Base-by-base conservation (phyloP, 2,888 invertebrate species). In the Microctonus brassicae region DNA sequence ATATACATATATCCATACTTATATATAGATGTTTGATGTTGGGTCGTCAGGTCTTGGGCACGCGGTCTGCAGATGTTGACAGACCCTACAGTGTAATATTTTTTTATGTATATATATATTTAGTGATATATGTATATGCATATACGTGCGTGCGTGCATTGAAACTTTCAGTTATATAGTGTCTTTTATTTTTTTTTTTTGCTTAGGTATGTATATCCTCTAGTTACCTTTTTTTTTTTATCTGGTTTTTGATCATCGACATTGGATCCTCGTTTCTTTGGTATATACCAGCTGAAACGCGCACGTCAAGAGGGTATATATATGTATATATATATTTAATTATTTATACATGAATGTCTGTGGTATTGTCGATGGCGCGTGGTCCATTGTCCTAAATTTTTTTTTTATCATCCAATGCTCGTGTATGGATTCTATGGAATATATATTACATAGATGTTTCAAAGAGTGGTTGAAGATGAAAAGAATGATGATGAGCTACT, bases 1-100 rank as follows among this genome's bases (percentile, higher is more conserved):
- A 53, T n/a, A 29, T 33, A 17, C 33, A 17, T 58, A 33, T 58
- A 33, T 34, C 13, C n/a, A 29, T 29, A 17, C 17, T 26, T 57
- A 13, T 57, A n/a, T 60, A 60, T 60, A 33, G 13, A 11, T 62
- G 42, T 62, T 69, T 62, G 53, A 22, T 62, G 24, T 63, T 36
- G 29, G n/a, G n/a, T n/a, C n/a, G 3, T 29, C 29, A 29, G 34
- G 70, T 70, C 33, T 47, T 52, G 64, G 55, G 69, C 76, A 77
- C 74, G 72, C 73, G 75, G 77, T 74, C 55, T 58, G 75, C 77
- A 77, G 77, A 77, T 77, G 76, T 76, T 47, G 29, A 20, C 68
- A 47, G 71, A 69, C 52, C 57, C 73, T 17, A n/a, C n/a, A n/a
- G 39, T 47, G 6, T 47, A 66, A 65, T 62, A 53, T 67, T 68